These are phyloP conservation scores for Drosophila antonietae DNA, from an alignment of 2,888 invertebrate species.

Conservation along the genomic window DNA sequence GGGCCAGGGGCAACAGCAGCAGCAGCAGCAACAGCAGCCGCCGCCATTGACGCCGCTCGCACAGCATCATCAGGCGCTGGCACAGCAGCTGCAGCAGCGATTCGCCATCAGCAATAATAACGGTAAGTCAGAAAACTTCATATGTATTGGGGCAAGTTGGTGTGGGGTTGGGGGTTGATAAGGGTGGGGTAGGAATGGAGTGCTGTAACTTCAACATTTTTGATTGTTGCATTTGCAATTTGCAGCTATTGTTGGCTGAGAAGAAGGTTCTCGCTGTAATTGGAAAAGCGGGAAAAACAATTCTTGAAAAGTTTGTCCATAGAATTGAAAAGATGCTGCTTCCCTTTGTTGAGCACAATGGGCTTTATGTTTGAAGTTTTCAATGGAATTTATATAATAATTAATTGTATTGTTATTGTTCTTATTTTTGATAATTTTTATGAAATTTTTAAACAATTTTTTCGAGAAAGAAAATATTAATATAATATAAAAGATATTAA, in stretches of 20 bases:
- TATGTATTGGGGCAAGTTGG: background rate
- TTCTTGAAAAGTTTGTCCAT: background rate
- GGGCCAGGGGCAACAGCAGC: slow-evolving; percentile 53
- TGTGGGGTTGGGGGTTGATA: background rate
- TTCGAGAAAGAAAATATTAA: background rate
- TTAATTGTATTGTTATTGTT: background rate
- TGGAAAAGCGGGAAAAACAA: slow-evolving; percentile 9
- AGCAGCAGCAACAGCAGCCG: slow-evolving; percentile 65
- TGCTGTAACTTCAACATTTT: slow-evolving; percentile 1
- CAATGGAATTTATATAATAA: background rate
- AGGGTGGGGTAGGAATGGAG: too few relatives aligned
- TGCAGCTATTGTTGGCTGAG: slow-evolving; percentile 2
- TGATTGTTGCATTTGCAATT: slow-evolving; percentile 10
- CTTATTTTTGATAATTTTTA: background rate
- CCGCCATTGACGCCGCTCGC: slow-evolving; percentile 85
- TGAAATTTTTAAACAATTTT: background rate
- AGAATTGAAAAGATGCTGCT: background rate
- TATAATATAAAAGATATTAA: too few relatives aligned
- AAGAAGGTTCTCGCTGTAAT: background rate
- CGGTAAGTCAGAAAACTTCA: slow-evolving; percentile 78
- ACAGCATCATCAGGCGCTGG: slow-evolving; percentile 87
- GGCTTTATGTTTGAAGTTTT: background rate
- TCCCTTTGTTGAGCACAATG: slow-evolving; percentile 6
- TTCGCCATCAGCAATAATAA: slow-evolving; percentile 85
- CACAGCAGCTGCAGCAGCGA: slow-evolving; percentile 87